phyloP scores from a whole-genome alignment of 1,140 invertebrate genomes.

The Akabosia matsudoensis region DNA sequence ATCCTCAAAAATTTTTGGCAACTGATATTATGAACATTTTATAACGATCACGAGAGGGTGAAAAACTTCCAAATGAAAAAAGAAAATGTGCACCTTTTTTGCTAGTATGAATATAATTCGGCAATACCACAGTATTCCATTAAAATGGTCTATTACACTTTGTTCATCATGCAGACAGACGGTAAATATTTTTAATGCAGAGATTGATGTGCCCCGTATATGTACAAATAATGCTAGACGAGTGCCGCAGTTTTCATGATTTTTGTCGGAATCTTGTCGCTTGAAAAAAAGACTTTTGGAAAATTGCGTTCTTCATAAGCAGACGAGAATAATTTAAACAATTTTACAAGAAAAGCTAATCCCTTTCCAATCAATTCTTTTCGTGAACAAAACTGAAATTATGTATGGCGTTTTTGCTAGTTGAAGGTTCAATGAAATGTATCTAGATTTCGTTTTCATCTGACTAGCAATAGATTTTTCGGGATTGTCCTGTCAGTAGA shows the following conservation, averaged over 20 bases:
- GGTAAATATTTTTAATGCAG: too few relatives aligned
- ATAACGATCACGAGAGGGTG: not conserved
- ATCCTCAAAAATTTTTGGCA: not conserved
- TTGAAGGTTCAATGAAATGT: not conserved
- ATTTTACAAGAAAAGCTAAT: too few relatives aligned
- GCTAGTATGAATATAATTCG: slow-evolving; percentile 14
- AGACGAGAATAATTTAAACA: too few relatives aligned
- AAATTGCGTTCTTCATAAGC: too few relatives aligned
- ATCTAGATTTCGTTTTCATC: not conserved
- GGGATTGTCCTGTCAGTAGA: not conserved
- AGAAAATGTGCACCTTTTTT: not conserved
- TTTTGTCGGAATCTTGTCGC: too few relatives aligned
- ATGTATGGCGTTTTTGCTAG: too few relatives aligned
- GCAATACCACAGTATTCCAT: slow-evolving; percentile 12
- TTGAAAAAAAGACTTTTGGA: too few relatives aligned
- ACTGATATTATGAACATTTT: slow-evolving; percentile 21
- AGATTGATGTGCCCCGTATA: too few relatives aligned
- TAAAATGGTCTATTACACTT: not conserved
- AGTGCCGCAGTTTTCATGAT: too few relatives aligned
- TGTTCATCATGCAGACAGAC: not conserved
- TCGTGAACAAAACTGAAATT: too few relatives aligned
- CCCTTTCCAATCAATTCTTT: too few relatives aligned
- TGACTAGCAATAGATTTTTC: not conserved
- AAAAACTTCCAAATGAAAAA: not conserved
- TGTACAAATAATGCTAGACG: too few relatives aligned